Evolutionary conservation across 2,113 vertebrate species (phyloP).

Genomic region (Astur gentilis): DNA sequence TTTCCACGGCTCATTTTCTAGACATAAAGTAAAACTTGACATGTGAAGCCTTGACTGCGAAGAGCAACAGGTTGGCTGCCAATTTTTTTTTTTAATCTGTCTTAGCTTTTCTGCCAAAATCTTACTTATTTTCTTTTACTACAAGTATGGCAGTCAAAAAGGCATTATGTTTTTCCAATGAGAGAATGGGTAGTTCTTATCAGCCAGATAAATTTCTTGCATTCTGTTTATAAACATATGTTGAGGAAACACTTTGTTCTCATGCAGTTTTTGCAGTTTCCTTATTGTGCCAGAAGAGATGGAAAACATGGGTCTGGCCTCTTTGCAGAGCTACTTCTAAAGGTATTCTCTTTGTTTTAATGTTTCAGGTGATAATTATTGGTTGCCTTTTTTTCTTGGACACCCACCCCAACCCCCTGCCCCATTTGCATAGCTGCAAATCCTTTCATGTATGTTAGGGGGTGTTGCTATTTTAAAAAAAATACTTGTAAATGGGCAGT

Average conservation of each 20-base stretch:
- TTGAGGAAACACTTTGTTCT: background rate
- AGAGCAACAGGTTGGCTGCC: background rate
- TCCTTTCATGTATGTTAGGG: background rate
- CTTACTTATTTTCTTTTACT: background rate
- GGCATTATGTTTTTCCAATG: background rate
- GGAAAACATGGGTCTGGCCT: background rate
- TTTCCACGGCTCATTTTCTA: background rate
- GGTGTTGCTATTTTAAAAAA: background rate
- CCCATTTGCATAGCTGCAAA: background rate
- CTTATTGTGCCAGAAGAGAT: background rate
- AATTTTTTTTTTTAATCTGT: background rate
- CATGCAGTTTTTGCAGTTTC: background rate
- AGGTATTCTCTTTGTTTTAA: background rate
- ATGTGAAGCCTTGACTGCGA: background rate
- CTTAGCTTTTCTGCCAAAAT: background rate
- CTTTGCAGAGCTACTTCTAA: background rate
- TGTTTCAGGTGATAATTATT: background rate
- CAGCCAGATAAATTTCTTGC: background rate
- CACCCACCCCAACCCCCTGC: no score
- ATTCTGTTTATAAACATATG: background rate
- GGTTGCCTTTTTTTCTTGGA: background rate
- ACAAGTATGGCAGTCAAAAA: background rate
- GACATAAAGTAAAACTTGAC: background rate
- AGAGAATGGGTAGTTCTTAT: background rate
- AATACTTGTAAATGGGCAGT: background rate